Base-by-base conservation (phyloP, 2,888 invertebrate species). In the Andricus curvator region DNA sequence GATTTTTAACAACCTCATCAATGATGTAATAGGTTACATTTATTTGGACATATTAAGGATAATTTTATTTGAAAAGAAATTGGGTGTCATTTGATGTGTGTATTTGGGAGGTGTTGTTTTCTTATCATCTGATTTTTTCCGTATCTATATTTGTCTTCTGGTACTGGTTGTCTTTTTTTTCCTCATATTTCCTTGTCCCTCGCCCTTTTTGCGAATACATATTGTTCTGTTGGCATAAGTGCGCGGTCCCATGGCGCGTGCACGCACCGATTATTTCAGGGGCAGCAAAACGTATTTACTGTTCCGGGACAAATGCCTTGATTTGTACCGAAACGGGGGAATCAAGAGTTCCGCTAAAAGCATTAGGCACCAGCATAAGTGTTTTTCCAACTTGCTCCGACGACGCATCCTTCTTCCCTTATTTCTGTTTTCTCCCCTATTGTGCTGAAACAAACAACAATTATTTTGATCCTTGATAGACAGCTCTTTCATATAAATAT, bases 261-360 rank as follows among this genome's bases (percentile, higher is more conserved):
- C 78, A 74, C 79, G 68, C 78, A 64, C 77, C 77, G 78, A 85
- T 88, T 88, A 88, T 88, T 88, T 85, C 86, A 83, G 81, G 78
- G 82, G 84, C 62, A 82, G 87, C 88, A 87, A 90, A 89, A 89
- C 85, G 89, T 88, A 89, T 88, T 90, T 90, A 88, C 86, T 87
- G 85, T 85, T 82, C 81, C 84, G 86, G 86, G 87, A 90, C 90
- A 89, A 91, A 90, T 88, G 90, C 88, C 88, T 90, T 90, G 91
- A 91, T 91, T 91, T 88, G 89, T 88, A 84, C 87, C 84, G 88
- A 88, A 83, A 79, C 41, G 66, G 76, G 74, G 79, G 76, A 60
- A 51, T 56, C 65, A 76, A 79, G 77, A 77, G 80, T 77, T 68
- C 60, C 48, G 44, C 60, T 70, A 68, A 78, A 80, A 51, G 67